Conservation (phyloP, 2,888 invertebrate genomes). For the Nesidiocoris tenuis region DNA sequence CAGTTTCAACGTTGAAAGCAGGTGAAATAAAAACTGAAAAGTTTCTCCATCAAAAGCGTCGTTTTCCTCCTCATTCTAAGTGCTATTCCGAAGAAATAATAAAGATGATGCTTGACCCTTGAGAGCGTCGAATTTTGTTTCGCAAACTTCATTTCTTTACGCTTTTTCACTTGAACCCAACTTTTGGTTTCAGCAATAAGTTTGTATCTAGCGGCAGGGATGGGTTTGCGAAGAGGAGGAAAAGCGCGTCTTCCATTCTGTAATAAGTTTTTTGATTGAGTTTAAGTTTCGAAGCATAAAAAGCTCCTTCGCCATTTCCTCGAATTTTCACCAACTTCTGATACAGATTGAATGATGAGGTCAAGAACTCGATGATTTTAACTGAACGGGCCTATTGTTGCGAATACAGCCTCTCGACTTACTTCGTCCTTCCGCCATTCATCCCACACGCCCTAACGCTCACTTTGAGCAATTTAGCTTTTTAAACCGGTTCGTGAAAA, state of each 20-base stretch:
- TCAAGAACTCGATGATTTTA: conserved; percentile 35
- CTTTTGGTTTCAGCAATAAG: conserved; percentile 35
- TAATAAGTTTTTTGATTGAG: conserved; percentile 42
- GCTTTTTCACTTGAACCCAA: background rate
- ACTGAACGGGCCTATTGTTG: conserved; percentile 37
- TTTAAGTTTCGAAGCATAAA: conserved; percentile 39
- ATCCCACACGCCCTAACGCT: background rate
- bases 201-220: conserved; percentile 12
- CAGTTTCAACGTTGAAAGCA: too few species aligned
- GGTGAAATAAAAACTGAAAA: too few species aligned
- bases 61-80: too few species aligned
- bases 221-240: background rate
- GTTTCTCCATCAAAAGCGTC: too few species aligned
- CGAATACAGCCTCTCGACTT: background rate
- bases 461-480: conserved; percentile 33
- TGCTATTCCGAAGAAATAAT: too few species aligned
- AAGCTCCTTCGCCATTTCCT: conserved; percentile 22
- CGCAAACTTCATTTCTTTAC: background rate
- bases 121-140: conserved; percentile 5
- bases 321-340: conserved; percentile 32
- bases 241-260: conserved; percentile 20
- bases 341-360: conserved; percentile 39
- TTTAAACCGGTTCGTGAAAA: background rate
- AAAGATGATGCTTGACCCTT: background rate
- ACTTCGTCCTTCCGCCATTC: background rate